Evolutionary conservation across 2,888 invertebrate species (phyloP), one percentile per base, ranked within the genome.

Genomic region (Drosophila mayaguana): DNA sequence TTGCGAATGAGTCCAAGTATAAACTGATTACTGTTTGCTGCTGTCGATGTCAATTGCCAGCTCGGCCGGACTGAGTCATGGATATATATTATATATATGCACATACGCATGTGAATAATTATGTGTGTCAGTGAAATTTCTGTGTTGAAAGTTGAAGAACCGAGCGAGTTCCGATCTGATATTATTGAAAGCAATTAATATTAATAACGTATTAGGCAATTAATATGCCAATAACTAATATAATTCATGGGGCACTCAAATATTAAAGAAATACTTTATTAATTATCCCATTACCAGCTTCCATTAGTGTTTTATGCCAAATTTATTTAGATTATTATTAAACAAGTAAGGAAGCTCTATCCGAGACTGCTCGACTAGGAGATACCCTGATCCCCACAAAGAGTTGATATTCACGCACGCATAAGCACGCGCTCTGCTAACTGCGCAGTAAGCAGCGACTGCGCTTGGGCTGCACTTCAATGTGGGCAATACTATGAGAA

Each of bases 181-280:
- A 40, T 12, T 20, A 16, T 20, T 20, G 34, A 22, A 56, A 20
- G 36, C 34, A 71, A 61, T 56, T 50, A 59, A 50, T 53, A 12
- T 50, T 20, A 28, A 45, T 40, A 50, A 53, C 25, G 34, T 55
- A 67, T 56, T 25, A 11, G 50, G 59, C 34, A 43, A 67, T 76
- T 48, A 63, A 63, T 36, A 38, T 46, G 22, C 36, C 51, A 46
- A 55, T 51, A 34, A 16, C 18, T 38, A 32, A 42, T 40, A 4
- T 32, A 11, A 18, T 40, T 54, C 2, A 48, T 22, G 28, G 14
- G 7, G 38, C 11, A 28, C 40, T 28, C 16, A 14, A 22, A 8
- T 12, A 34, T 28, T 16, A 16, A 36, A 48, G 25, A 38, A 36
- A 46, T 32, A 16, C n/a, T 28, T n/a, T 57, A 61, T 56, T 53